Conservation (phyloP, 2,113 vertebrate species). For the Macaca nemestrina region DNA sequence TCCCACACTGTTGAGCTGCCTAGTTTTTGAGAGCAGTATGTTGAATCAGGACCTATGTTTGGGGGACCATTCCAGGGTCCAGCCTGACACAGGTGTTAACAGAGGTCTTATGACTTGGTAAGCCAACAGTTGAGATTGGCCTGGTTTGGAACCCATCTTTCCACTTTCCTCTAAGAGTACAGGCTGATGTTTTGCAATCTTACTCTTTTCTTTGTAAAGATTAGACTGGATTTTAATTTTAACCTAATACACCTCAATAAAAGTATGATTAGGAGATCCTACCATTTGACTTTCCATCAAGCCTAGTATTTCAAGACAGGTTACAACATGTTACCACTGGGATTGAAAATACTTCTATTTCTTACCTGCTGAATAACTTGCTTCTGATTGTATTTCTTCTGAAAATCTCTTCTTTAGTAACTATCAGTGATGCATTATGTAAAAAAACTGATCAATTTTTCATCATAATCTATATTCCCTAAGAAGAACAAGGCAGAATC, state of each 20-base stretch:
- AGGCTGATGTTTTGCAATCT: neutral
- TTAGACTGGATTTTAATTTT: conserved; percentile 36
- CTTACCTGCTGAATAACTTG: neutral
- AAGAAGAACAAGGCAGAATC: neutral
- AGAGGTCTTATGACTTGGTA: neutral
- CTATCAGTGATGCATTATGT: conserved; percentile 10
- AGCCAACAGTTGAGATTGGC: neutral
- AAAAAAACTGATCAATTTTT: conserved; percentile 18
- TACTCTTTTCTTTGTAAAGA: conserved; percentile 8
- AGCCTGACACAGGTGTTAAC: neutral
- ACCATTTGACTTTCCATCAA: neutral
- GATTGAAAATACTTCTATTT: neutral
- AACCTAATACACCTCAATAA: neutral
- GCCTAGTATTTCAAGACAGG: neutral
- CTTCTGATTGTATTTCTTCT: conserved; percentile 30
- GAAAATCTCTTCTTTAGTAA: conserved; percentile 19
- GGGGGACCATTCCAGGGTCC: neutral
- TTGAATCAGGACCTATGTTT: neutral
- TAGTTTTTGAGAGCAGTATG: neutral
- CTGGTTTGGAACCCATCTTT: neutral
- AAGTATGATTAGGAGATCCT: neutral
- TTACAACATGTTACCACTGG: neutral
- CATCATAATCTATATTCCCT: neutral
- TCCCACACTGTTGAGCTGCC: neutral
- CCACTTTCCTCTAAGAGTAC: neutral